Evolutionary conservation across 2,113 vertebrate genomes (phyloP), one percentile per base, ranked within the genome.

Genomic region (Beaufortia kweichowensis): DNA sequence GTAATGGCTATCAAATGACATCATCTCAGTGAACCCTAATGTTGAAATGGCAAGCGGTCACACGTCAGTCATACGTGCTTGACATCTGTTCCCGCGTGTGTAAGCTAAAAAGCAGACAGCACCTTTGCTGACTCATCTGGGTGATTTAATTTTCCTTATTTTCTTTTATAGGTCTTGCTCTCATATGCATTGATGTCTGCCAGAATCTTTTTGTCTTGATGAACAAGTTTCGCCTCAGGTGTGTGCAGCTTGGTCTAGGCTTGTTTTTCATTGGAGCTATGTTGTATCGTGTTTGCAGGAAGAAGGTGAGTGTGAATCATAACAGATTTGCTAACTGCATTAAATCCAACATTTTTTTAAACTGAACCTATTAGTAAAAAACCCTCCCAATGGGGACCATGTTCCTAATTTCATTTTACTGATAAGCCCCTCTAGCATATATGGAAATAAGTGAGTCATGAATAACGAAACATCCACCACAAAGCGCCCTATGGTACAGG

Each of bases 191-290:
- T 26, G 53, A 57, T 57, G 56, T 69, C 66, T 10, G 70, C 5
- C 2, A 21, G 60, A 70, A 41, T 60, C 41, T 31, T 69, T 60
- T 66, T 50, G 43, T 21, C 60, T 76, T 24, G 26, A 61, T 61
- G 17, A 61, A 74, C 57, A 48, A 8, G 28, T 33, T 66, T 67
- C 15, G 67, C 73, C 73, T 72, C 67, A 77, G 79, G 82, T 79
- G 79, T 63, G 69, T 48, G 57, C 46, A 9, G 29, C 24, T 79
- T 39, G 63, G 82, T 63, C 79, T 41, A 26, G 76, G 56, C 79
- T 76, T 81, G 82, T 75, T 83, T 64, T 43, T 24, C 0, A 65
- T 77, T 74, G 48, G 63, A 21, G 50, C 50, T 79, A 48, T 62
- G 79, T 76, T 77, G 53, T 70, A 53, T 79, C 46, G 15, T 73